These are phyloP conservation scores for Rallus crepitans DNA, from an alignment of 2,797 vertebrate species.

Conservation along the genomic window DNA sequence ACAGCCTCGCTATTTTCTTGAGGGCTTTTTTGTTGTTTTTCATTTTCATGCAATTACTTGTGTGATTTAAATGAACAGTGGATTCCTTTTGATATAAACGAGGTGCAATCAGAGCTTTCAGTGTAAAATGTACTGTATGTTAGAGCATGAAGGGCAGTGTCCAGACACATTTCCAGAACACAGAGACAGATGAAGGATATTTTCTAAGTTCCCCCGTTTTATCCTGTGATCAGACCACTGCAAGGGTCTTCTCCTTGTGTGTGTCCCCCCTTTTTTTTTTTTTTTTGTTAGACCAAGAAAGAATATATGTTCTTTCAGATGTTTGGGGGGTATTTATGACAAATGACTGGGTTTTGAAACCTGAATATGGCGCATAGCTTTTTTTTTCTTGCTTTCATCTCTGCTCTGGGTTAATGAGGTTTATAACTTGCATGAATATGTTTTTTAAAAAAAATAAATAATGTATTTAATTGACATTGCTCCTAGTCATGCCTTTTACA, in stretches of 20 bases:
- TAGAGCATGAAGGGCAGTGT: constrained; percentile 60
- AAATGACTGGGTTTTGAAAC: constrained; percentile 67
- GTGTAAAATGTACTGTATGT: constrained; percentile 29
- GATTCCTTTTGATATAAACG: background rate
- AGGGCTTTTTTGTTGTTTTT: background rate
- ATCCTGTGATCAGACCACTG: constrained; percentile 24
- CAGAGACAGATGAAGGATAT: constrained; percentile 75
- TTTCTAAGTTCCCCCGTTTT: background rate
- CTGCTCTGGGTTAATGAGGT: constrained; percentile 2
- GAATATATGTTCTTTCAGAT: constrained; percentile 55
- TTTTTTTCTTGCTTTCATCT: constrained; percentile 23
- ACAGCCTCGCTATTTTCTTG: background rate
- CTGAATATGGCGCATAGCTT: constrained; percentile 43
- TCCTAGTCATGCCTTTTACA: constrained; percentile 32
- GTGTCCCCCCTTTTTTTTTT: accelerated
- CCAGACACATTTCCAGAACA: constrained; percentile 60
- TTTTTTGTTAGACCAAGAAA: constrained; percentile 57
- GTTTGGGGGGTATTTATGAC: background rate
- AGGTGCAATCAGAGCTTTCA: constrained; percentile 7
- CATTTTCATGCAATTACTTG: background rate
- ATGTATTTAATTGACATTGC: background rate
- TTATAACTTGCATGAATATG: constrained; percentile 17
- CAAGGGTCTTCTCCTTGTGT: background rate
- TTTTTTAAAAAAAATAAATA: background rate
- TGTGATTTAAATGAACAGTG: background rate